Percentiles rank a stretch among this genome's conserved stretches.
These are phyloP conservation scores for Molorchus minor DNA, from an alignment of 2,888 invertebrate genomes.

Conservation along the genomic window DNA sequence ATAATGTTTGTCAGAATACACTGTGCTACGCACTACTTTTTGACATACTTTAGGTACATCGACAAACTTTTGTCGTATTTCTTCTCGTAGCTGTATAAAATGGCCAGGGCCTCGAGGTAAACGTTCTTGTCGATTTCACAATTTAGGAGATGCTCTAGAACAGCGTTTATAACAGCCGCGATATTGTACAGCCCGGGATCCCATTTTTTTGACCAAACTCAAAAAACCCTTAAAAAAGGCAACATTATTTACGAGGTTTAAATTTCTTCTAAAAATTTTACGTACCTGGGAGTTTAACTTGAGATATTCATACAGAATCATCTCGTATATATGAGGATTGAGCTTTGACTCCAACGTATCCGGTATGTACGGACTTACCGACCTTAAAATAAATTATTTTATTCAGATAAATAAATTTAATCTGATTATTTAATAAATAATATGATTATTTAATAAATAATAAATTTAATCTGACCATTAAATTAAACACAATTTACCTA, in stretches of 20 bases:
- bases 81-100: constrained; percentile 86
- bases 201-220: constrained; percentile 88
- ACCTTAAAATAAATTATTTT: constrained; percentile 65
- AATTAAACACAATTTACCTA: no score
- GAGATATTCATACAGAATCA: constrained; percentile 92
- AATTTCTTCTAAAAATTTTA: not conserved
- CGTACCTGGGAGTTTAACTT: constrained; percentile 77
- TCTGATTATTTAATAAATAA: no score
- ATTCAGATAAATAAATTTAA: no score
- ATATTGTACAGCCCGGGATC: constrained; percentile 84
- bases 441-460: no score
- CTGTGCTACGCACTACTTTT: not conserved
- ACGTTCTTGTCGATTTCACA: constrained; percentile 76
- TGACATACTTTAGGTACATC: constrained; percentile 82
- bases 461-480: no score
- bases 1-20: constrained; percentile 8
- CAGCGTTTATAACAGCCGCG: constrained; percentile 84
- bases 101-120: constrained; percentile 86
- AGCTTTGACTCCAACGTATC: constrained; percentile 76
- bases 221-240: constrained; percentile 74
- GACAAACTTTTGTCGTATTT: constrained; percentile 92
- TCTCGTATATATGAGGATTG: constrained; percentile 88
- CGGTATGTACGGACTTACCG: constrained; percentile 83
- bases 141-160: constrained; percentile 79
- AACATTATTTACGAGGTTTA: not conserved